phyloP scores from a whole-genome alignment of 2,797 vertebrate genomes.

The Hozukius guyotensis region DNA sequence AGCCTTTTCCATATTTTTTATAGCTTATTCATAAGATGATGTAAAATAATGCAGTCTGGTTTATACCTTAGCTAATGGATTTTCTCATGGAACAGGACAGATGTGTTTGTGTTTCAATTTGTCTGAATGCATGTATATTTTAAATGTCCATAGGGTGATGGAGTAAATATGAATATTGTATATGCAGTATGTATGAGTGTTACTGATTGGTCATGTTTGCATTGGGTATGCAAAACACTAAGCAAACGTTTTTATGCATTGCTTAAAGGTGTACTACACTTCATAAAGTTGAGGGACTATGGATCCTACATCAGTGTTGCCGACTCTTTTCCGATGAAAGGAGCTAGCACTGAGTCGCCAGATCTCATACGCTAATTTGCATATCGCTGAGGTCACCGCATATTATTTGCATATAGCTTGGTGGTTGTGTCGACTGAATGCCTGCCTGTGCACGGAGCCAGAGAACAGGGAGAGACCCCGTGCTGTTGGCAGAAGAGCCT shows the following conservation, averaged over 20 bases:
- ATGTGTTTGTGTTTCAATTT: background rate
- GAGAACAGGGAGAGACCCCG: accelerated
- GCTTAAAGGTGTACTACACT: background rate
- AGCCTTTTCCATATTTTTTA: background rate
- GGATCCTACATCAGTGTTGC: no score
- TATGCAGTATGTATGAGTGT: background rate
- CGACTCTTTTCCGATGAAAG: no score
- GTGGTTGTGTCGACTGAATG: no score
- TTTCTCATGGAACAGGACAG: background rate
- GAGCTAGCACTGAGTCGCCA: no score
- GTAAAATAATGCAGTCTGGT: background rate
- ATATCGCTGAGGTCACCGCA: no score
- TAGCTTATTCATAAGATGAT: background rate
- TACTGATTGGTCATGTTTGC: background rate
- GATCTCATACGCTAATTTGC: no score
- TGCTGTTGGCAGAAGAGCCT: no score
- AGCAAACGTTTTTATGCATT: background rate
- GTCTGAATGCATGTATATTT: background rate
- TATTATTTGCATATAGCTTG: no score
- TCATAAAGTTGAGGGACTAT: no score
- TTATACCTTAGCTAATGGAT: background rate
- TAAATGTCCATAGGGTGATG: background rate
- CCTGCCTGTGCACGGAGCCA: no score
- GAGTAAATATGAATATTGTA: background rate
- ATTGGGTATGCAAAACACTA: background rate